A percentile compares a stretch with the other conserved stretches of the same genome.
Conservation (phyloP, 2,888 invertebrate species). For the Mamestra brassicae region DNA sequence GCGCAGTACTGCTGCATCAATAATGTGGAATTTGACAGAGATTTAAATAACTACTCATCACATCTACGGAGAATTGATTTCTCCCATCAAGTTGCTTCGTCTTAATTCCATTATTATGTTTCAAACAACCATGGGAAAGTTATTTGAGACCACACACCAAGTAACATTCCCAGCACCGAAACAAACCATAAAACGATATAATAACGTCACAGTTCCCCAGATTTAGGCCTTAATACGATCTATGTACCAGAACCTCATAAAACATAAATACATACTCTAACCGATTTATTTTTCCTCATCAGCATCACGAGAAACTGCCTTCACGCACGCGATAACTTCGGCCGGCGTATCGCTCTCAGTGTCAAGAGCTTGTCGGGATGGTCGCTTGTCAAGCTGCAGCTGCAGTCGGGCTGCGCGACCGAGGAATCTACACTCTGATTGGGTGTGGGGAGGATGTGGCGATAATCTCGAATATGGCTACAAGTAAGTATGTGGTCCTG, state of each 20-base stretch:
- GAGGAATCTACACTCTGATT: constrained; percentile 96
- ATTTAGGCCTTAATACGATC: constrained; percentile 43
- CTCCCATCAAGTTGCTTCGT: background rate
- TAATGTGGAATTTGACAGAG: too few species aligned
- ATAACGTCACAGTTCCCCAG: constrained; percentile 30
- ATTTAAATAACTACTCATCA: background rate
- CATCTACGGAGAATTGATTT: background rate
- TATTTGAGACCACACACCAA: constrained; percentile 10
- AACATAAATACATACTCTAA: constrained; percentile 20
- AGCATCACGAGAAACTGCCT: constrained; percentile 97
- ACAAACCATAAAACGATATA: background rate
- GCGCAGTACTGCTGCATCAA: too few species aligned
- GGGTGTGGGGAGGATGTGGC: constrained; percentile 99
- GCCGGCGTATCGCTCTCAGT: constrained; percentile 97
- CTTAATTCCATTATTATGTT: constrained; percentile 22
- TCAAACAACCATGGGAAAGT: background rate
- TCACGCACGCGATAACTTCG: constrained; percentile 96
- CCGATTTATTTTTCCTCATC: constrained; percentile 74
- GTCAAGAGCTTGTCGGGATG: constrained; percentile 97
- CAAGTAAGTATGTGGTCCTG: constrained; percentile 91
- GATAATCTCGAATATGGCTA: constrained; percentile 99
- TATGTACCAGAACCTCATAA: constrained; percentile 53
- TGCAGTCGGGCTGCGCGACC: constrained; percentile 96
- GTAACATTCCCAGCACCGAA: background rate
- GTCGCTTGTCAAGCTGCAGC: constrained; percentile 96